phyloP scores from a whole-genome alignment of 1,140 invertebrate species.

The Homalodisca vitripennis region DNA sequence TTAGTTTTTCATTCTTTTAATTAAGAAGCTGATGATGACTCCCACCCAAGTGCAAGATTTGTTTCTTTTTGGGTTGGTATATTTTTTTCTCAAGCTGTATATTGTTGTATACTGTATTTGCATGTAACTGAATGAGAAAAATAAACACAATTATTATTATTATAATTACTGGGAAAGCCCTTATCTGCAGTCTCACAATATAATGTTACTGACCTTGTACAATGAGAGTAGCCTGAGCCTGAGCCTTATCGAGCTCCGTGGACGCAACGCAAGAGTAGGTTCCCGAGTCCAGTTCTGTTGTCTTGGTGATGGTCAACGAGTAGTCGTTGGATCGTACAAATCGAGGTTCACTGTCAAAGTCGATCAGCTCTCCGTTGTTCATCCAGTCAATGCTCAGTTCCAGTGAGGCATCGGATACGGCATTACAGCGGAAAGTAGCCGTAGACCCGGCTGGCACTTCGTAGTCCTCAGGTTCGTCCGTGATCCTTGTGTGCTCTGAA shows the following conservation, averaged over 20 bases:
- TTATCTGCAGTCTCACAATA: neutral
- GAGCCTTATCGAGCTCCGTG: slow-evolving; percentile 83
- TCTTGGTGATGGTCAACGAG: slow-evolving; percentile 91
- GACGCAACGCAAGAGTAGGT: slow-evolving; percentile 94
- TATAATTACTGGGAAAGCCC: no score
- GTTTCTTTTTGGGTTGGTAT: no score
- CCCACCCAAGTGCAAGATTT: no score
- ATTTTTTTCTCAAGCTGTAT: no score
- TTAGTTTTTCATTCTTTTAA: no score
- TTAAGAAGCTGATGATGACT: no score
- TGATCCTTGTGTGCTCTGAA: slow-evolving; percentile 77
- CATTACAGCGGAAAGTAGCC: slow-evolving; percentile 93
- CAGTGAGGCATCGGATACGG: slow-evolving; percentile 78
- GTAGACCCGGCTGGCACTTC: slow-evolving; percentile 85
- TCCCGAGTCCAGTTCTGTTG: slow-evolving; percentile 91
- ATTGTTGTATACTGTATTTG: no score
- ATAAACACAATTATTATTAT: no score
- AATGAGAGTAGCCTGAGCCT: slow-evolving; percentile 81
- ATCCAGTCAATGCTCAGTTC: slow-evolving; percentile 84
- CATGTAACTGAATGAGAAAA: no score
- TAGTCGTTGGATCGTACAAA: slow-evolving; percentile 84
- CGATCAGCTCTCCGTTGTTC: slow-evolving; percentile 79
- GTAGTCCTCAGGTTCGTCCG: slow-evolving; percentile 83
- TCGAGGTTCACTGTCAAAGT: slow-evolving; percentile 82
- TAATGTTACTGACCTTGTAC: slow-evolving; percentile 69